A percentile compares a stretch with the other conserved stretches of the same genome.
These are phyloP conservation scores for Ctenochaetus hawaiiensis DNA, from an alignment of 2,797 vertebrate species.

Conservation along the genomic window DNA sequence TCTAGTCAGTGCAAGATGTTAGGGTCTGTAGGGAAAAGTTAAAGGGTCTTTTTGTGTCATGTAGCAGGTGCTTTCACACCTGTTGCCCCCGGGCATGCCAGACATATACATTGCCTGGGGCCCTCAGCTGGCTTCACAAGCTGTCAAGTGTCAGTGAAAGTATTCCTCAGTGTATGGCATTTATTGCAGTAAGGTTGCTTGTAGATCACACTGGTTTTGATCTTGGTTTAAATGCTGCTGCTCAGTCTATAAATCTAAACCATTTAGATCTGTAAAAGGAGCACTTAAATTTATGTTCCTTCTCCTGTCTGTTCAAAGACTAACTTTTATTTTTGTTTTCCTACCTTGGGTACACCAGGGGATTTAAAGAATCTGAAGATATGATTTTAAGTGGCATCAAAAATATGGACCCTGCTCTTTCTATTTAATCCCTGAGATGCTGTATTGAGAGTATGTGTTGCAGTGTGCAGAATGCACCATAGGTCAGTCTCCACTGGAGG, in stretches of 20 bases:
- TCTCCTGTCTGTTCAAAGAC: background rate
- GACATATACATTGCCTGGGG: constrained; percentile 13
- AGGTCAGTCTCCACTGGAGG: too few relatives aligned
- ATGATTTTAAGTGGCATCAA: too few relatives aligned
- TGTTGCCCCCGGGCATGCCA: constrained; percentile 38
- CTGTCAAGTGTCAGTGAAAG: constrained; percentile 30
- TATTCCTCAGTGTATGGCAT: background rate
- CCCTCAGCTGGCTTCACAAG: constrained; percentile 46
- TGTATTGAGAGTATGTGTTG: too few relatives aligned
- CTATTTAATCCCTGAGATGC: too few relatives aligned
- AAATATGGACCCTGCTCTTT: too few relatives aligned
- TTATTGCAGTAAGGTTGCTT: background rate
- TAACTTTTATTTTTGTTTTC: background rate
- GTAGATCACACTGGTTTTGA: background rate
- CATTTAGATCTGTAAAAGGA: background rate
- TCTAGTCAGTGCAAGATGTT: background rate
- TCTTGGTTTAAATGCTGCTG: background rate
- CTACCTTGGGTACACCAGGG: background rate
- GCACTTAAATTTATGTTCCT: background rate
- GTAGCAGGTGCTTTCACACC: constrained; percentile 59
- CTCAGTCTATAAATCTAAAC: background rate
- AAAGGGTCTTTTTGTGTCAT: constrained; percentile 38
- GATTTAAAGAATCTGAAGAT: too few relatives aligned
- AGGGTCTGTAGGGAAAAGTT: constrained; percentile 9
- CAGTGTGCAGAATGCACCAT: too few relatives aligned